Percentiles rank a stretch among this genome's conserved stretches.
These are phyloP conservation scores for Acanthosoma haemorrhoidale DNA, from an alignment of 2,888 invertebrate species.

Conservation along the genomic window DNA sequence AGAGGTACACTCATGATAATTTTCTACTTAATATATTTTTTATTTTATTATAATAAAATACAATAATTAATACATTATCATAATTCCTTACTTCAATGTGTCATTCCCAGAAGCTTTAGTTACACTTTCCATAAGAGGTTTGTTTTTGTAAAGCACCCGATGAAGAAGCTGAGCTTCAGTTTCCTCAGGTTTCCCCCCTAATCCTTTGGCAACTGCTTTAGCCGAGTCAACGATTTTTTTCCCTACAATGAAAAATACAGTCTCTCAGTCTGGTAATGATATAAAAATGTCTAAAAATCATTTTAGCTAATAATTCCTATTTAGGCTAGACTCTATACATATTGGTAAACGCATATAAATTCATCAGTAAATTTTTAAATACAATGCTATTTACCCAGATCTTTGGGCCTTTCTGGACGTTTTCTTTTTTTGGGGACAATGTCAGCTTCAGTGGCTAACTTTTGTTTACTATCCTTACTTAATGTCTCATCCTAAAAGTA, in stretches of 20 bases:
- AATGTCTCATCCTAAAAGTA: not conserved
- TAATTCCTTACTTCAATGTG: slow-evolving; percentile 31
- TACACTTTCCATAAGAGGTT: slow-evolving; percentile 30
- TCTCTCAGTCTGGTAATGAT: too few relatives aligned
- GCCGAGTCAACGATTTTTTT: slow-evolving; percentile 57
- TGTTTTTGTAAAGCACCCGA: slow-evolving; percentile 52
- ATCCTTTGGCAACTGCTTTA: slow-evolving; percentile 61
- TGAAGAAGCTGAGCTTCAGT: slow-evolving; percentile 69
- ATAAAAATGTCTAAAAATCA: too few relatives aligned
- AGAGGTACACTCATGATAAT: too few relatives aligned
- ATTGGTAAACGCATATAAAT: too few relatives aligned
- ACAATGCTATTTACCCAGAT: not conserved
- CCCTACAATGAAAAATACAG: slow-evolving; percentile 42
- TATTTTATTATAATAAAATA: too few relatives aligned
- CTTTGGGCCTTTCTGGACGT: not conserved
- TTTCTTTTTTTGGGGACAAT: not conserved
- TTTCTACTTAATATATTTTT: too few relatives aligned
- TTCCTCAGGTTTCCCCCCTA: slow-evolving; percentile 62
- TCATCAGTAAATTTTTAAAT: too few relatives aligned
- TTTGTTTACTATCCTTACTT: not conserved
- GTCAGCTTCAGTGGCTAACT: not conserved
- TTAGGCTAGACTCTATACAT: too few relatives aligned
- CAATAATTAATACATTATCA: too few relatives aligned
- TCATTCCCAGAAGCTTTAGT: slow-evolving; percentile 27
- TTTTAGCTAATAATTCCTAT: too few relatives aligned